Evolutionary conservation across 2,888 invertebrate genomes (phyloP).

Genomic region (Dione vanillae): DNA sequence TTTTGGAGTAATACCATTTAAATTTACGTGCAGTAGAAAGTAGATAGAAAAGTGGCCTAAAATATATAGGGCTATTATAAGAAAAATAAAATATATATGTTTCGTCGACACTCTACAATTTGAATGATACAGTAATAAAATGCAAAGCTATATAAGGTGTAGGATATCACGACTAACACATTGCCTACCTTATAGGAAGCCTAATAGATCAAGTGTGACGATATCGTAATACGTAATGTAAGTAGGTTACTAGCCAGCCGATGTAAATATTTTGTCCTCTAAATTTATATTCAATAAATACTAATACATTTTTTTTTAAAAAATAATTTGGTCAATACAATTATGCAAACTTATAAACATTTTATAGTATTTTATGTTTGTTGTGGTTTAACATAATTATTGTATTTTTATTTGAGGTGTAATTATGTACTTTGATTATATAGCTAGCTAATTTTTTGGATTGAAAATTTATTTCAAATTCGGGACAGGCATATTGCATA

Average conservation of each 20-base stretch:
- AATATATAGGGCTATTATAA: background rate
- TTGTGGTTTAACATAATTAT: too few relatives aligned
- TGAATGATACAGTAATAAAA: background rate
- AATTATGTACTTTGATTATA: too few relatives aligned
- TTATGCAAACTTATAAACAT: too few relatives aligned
- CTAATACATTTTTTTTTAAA: too few relatives aligned
- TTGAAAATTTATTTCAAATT: too few relatives aligned
- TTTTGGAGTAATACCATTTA: background rate
- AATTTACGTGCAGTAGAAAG: background rate
- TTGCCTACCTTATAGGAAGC: constrained; percentile 15
- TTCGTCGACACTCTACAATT: background rate
- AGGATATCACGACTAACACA: constrained; percentile 7
- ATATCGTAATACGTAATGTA: background rate
- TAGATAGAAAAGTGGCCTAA: background rate
- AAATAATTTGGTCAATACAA: too few relatives aligned
- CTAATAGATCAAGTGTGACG: constrained; percentile 20
- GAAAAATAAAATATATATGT: background rate
- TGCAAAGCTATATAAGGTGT: constrained; percentile 5
- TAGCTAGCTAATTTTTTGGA: too few relatives aligned
- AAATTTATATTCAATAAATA: background rate
- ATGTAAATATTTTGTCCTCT: background rate
- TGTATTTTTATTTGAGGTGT: too few relatives aligned
- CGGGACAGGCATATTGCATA: too few relatives aligned
- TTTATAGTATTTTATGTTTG: too few relatives aligned
- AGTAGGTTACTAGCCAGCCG: background rate